Evolutionary conservation across 2,113 vertebrate genomes (phyloP), one percentile per base, ranked within the genome.

Genomic region (Cacatua alba): DNA sequence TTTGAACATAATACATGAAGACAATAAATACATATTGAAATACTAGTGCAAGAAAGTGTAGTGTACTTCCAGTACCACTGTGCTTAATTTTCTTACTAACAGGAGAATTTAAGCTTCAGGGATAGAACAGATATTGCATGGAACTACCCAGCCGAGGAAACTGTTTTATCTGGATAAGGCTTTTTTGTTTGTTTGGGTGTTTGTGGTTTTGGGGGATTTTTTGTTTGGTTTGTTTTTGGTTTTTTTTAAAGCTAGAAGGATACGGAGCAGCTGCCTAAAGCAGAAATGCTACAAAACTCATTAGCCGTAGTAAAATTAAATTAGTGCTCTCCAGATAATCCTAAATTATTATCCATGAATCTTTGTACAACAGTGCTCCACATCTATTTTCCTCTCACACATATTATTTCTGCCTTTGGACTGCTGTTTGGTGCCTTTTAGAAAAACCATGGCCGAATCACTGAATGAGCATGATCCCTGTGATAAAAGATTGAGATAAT

Each of bases 271-370:
- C 62, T 82, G 89, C 77, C 83, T 95, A 87, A 95, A 96, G 59
- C 49, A 96, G 37, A 88, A 97, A 94, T 86, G 48, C 49, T 91
- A 86, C 71, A 92, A 94, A 93, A 93, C 63, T 95, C 91, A 82
- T 95, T 95, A 93, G 29, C 67, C 10, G 26, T 41, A 80, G n/a
- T 67, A 71, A 88, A 96, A 94, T 95, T 94, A 87, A 89, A 90
- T 92, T 81, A 82, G 29, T 74, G 28, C 6, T 96, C 63, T 93
- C 79, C 35, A 93, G 82, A 78, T 74, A 87, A 91, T 70, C 85
- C n/a, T 43, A 92, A 91, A 1, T 78, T 91, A 81, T 91, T 94
- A 86, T 67, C 75, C 35, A 55, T 74, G 64, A 79, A 76, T 88
- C 70, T 80, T 71, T 69, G 55, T 70, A 48, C 62, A 95, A 53